These are phyloP conservation scores for Engraulis encrasicolus DNA, from an alignment of 2,113 vertebrate species.

Conservation along the genomic window DNA sequence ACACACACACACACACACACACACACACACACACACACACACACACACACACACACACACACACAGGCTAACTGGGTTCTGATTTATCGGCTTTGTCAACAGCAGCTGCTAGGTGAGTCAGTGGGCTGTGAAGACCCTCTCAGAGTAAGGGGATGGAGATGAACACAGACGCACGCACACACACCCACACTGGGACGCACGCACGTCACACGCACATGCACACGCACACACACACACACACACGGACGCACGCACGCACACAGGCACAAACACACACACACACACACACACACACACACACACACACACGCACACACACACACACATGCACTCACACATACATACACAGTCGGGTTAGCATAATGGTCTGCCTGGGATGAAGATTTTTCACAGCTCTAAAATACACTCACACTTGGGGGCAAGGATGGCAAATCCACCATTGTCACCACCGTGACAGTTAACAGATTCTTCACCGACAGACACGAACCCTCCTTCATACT, in stretches of 20 bases:
- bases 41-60: background rate
- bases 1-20: no score
- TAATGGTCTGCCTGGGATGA: no score
- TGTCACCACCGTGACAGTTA: no score
- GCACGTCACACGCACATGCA: background rate
- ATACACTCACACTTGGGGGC: no score
- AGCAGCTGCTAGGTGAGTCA: conserved; percentile 53
- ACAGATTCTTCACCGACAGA: no score
- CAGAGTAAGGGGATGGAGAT: background rate
- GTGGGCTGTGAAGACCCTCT: conserved; percentile 35
- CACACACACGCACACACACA: no score
- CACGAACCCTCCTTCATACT: background rate
- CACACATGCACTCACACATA: no score
- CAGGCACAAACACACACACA: background rate
- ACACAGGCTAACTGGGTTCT: background rate
- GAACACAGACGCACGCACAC: background rate
- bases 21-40: no score
- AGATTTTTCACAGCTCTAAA: no score
- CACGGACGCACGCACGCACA: background rate
- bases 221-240: background rate
- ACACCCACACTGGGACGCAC: background rate
- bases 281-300: background rate
- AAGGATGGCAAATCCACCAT: no score
- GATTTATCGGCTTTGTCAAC: conserved; percentile 55
- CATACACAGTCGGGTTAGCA: no score